Base-by-base conservation (phyloP, 2,797 vertebrate species). In the Gadopsis bispinosus region DNA sequence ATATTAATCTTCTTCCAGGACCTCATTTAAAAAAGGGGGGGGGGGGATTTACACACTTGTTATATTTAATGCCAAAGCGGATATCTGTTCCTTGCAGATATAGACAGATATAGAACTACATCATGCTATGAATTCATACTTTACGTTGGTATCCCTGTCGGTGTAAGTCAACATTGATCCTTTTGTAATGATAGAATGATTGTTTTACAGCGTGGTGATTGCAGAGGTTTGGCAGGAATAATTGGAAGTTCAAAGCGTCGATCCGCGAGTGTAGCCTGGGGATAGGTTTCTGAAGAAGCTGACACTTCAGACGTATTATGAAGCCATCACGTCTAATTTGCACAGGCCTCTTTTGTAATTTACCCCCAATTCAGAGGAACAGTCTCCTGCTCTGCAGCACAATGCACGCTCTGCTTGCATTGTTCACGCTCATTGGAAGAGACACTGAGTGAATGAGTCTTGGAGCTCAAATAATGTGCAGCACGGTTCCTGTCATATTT, bases 311-410 rank as follows among this genome's bases (percentile, higher is more conserved):
- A 91, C 60, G 69, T 80, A 86, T 91, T 92, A 92, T 93, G 93
- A 93, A 91, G 91, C 88, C 87, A 92, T 93, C 92, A 91, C 69
- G 87, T 93, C 89, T 91, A 89, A 92, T 94, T 94, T 93, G 86
- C 88, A 87, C 84, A 80, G 87, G 77, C 87, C 88, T 88, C 89
- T 92, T 91, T 91, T 88, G 92, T 92, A 92, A 94, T 92, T 91
- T 87, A 91, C 81, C 88, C 87, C 85, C 83, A 81, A 88, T 93
- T 89, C 87, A 91, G 85, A 84, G 79, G 83, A 90, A 82, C 80
- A 70, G 88, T 75, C 90, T 88, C 89, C 75, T 86, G 86, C 86
- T 85, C 89, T 4, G 83, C 83, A 66, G 84, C 82, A 93, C 90
- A 91, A 90, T 91, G 90, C 90, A 62, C 88, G 84, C 85, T 82